Base-by-base conservation (phyloP, 2,888 invertebrate genomes). In the Hoplodrina blanda region DNA sequence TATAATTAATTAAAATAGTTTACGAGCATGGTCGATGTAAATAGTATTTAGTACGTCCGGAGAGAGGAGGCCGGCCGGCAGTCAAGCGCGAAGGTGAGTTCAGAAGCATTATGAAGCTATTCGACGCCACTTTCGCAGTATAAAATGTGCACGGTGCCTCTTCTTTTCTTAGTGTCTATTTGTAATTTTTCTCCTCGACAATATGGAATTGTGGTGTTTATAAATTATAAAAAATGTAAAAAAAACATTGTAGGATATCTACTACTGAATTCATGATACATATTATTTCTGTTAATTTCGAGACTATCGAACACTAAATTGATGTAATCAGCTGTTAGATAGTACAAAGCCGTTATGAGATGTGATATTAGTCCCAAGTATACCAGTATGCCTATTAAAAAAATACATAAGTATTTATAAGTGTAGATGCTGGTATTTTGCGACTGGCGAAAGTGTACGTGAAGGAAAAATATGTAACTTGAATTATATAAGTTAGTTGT, bases 191-290 rank as follows among this genome's bases (percentile, higher is more conserved):
- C 76, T 87, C 85, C 77, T 91, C 85, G 91, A 94, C 91, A 91
- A 91, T 93, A 93, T 91, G 92, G 91, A 93, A 93, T 93, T 94
- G 91, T 90, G 91, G 89, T 90, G 84, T 88, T 90, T 86, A 88
- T 91, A 91, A 93, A 91, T 90, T 88, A 81, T 80, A 86, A 87
- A 91, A 93, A 91, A 87, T 87, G 85, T 88, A 91, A 93, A 93
- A 67, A 93, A 93, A 92, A 91, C 68, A 70, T 73, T 57, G 53
- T 81, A 82, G 83, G 76, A 69, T 81, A 81, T 81, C 80, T 74
- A 78, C 70, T 75, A 78, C 59, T 59, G 59, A 85, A 86, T 90
- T 89, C 89, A 85, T 72, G 84, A 85, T 89, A 88, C 87, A 88
- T 88, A 87, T 87, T 86, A 81, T 89, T 88, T 88, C 83, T 83